These are phyloP conservation scores for Nothoprocta pentlandii DNA, from an alignment of 2,113 vertebrate genomes.

Conservation along the genomic window DNA sequence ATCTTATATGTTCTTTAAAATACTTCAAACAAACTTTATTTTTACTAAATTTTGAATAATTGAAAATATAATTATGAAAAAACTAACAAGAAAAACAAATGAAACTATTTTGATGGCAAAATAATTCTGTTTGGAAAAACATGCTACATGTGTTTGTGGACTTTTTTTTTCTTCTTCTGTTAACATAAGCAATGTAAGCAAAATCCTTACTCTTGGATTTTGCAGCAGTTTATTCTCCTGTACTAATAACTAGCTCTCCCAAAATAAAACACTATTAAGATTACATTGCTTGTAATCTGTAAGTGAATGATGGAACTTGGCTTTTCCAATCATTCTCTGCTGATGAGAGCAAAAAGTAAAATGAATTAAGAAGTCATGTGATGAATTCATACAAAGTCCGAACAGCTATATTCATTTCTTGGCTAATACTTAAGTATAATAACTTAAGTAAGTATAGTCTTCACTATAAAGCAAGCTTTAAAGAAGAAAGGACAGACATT, in stretches of 20 bases:
- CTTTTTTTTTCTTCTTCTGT: not conserved
- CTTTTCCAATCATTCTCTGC: constrained; percentile 34
- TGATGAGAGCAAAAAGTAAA: not conserved
- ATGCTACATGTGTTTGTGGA: not conserved
- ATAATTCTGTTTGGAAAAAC: not conserved
- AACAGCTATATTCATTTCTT: not conserved
- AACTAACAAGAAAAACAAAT: not conserved
- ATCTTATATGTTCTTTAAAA: not conserved
- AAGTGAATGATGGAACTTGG: not conserved
- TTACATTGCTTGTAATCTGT: not conserved
- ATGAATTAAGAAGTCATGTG: not conserved
- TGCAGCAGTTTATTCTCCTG: not conserved
- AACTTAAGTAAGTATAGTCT: not conserved
- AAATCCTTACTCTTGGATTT: not conserved
- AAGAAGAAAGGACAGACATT: not conserved
- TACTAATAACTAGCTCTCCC: not conserved
- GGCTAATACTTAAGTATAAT: not conserved
- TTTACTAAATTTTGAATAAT: not conserved
- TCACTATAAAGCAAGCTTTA: not conserved
- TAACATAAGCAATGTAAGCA: not conserved
- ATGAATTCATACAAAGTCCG: not conserved
- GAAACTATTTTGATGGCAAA: not conserved
- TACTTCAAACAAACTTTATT: not conserved
- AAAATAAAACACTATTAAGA: not conserved
- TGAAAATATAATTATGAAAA: not conserved